A percentile compares a stretch with the other conserved stretches of the same genome.
These are phyloP conservation scores for Cantharis nigra DNA, from an alignment of 2,888 invertebrate genomes.

Conservation along the genomic window DNA sequence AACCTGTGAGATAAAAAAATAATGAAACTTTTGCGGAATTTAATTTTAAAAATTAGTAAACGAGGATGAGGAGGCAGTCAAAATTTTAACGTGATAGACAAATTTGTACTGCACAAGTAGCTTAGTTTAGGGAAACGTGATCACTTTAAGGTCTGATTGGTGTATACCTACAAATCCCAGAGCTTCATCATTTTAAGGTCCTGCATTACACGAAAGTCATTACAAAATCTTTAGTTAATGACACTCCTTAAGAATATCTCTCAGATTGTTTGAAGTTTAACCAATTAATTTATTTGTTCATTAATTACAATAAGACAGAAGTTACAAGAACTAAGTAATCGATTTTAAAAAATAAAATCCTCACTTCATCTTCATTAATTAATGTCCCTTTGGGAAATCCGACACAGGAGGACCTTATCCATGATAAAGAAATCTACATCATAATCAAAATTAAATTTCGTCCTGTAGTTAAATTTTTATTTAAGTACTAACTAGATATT, in stretches of 20 bases:
- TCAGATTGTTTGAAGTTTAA: background rate
- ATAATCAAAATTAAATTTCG: no score
- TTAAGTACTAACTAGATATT: background rate
- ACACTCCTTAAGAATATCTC: background rate
- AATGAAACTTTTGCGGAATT: background rate
- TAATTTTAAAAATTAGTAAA: background rate
- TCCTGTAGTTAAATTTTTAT: no score
- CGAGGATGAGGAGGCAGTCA: background rate
- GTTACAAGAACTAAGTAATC: background rate
- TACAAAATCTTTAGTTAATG: background rate
- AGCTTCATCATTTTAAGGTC: background rate
- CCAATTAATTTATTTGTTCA: background rate
- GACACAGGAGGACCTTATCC: background rate
- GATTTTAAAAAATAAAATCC: background rate
- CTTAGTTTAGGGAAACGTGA: background rate
- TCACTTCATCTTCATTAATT: background rate
- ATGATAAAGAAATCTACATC: background rate
- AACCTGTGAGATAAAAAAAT: constrained; percentile 66
- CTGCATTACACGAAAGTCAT: background rate
- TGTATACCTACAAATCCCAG: background rate
- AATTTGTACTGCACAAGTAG: background rate
- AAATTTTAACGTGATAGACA: background rate
- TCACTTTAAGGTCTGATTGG: background rate
- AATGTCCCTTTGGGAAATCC: background rate
- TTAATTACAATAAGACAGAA: background rate